Percentiles rank a stretch among this genome's conserved stretches.
Conservation (phyloP, 2,797 vertebrate genomes). For the Myioborus miniatus region DNA sequence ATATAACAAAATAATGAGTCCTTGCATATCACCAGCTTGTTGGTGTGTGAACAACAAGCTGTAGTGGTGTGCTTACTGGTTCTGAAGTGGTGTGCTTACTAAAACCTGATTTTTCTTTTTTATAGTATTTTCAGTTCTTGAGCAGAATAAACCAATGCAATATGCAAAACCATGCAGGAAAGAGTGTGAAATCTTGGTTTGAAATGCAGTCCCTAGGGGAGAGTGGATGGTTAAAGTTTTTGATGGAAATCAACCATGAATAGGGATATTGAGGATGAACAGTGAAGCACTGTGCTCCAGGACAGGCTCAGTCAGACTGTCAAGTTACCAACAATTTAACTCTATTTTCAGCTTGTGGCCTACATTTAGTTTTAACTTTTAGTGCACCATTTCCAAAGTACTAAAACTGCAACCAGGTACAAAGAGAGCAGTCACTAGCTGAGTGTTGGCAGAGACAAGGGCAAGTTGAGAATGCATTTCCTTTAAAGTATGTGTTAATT, state of each 20-base stretch:
- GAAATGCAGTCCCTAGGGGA: background rate
- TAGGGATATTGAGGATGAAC: conserved; percentile 31
- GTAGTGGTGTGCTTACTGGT: too few relatives aligned
- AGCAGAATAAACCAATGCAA: background rate
- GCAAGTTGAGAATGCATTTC: background rate
- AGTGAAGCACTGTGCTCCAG: conserved; percentile 19
- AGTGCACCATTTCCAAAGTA: background rate
- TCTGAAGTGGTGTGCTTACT: background rate
- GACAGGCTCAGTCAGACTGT: background rate
- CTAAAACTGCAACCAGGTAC: background rate
- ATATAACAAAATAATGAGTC: background rate
- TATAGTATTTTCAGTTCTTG: background rate
- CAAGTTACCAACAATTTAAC: background rate
- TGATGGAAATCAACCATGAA: conserved; percentile 11
- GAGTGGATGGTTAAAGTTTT: background rate
- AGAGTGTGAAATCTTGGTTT: background rate
- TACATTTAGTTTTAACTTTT: background rate
- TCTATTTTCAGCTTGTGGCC: background rate
- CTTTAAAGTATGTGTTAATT: background rate
- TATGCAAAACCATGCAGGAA: background rate
- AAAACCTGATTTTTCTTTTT: background rate
- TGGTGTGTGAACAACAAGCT: too few relatives aligned
- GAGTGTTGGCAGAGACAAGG: background rate
- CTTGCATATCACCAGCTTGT: background rate
- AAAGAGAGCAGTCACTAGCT: background rate